Evolutionary conservation across 2,113 vertebrate species (phyloP).

Genomic region (Myiopsitta monachus): DNA sequence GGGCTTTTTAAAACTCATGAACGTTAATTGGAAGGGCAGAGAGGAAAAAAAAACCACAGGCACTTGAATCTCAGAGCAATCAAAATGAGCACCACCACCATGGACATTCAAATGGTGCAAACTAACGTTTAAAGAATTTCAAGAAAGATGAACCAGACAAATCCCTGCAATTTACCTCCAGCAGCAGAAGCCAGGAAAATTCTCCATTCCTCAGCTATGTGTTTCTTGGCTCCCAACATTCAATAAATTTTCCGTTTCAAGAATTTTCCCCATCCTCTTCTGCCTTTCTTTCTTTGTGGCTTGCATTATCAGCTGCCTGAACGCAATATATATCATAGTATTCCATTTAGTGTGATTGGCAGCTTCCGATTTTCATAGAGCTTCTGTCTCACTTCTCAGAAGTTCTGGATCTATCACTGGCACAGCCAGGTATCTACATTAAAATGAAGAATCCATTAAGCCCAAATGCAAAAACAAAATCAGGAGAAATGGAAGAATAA

Average conservation of each 20-base stretch:
- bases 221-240: neutral
- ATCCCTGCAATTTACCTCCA: neutral
- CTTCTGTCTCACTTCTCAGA: neutral
- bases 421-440: neutral
- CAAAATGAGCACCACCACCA: neutral
- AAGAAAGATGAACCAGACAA: neutral
- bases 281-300: neutral
- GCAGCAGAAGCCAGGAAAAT: neutral
- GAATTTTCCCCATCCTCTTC: neutral
- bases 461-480: neutral
- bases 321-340: neutral
- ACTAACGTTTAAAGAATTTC: neutral
- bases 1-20: neutral
- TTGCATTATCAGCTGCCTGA: neutral
- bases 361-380: neutral
- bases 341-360: neutral
- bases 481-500: neutral
- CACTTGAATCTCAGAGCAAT: neutral
- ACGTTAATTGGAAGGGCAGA: conserved; percentile 2
- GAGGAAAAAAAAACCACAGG: neutral
- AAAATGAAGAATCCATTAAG: neutral
- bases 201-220: neutral
- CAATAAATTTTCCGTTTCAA: neutral
- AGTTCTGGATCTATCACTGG: neutral
- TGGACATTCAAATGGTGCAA: neutral